Evolutionary conservation across 2,113 vertebrate species (phyloP).

Genomic region (Pseudorasbora parva): DNA sequence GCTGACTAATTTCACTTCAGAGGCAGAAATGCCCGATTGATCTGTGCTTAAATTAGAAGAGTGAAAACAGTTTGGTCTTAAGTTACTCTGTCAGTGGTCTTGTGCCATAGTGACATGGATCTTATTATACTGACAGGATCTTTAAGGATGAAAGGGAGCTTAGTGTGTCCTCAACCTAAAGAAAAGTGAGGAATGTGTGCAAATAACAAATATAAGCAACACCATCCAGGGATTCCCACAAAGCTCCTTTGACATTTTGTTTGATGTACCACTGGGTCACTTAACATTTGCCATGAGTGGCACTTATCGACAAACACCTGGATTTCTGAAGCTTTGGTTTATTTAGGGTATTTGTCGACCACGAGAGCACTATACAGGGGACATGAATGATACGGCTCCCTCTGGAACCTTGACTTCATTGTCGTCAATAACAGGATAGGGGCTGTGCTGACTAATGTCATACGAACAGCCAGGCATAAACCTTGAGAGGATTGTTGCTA

Average conservation of each 20-base stretch:
- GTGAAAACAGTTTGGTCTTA: not conserved
- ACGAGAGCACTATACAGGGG: not conserved
- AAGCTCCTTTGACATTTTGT: constrained; percentile 73
- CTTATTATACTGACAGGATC: constrained; percentile 47
- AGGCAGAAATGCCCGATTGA: constrained; percentile 33
- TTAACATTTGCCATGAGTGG: constrained; percentile 63
- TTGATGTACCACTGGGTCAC: constrained; percentile 60
- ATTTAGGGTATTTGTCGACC: constrained; percentile 52
- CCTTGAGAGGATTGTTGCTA: constrained; percentile 20
- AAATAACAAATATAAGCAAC: constrained; percentile 65
- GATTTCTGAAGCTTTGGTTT: constrained; percentile 56
- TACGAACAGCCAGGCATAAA: constrained; percentile 22
- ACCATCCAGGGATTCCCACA: constrained; percentile 59
- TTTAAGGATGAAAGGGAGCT: constrained; percentile 37
- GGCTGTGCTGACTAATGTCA: constrained; percentile 35
- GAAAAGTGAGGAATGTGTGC: constrained; percentile 57
- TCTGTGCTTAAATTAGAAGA: constrained; percentile 35
- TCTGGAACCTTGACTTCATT: constrained; percentile 20
- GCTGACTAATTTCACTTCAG: constrained; percentile 49
- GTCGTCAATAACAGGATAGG: constrained; percentile 56
- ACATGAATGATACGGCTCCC: constrained; percentile 41
- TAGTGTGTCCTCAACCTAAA: constrained; percentile 52
- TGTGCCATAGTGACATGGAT: constrained; percentile 17
- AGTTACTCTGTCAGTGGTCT: constrained; percentile 5
- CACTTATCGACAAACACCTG: constrained; percentile 50